A percentile compares a stretch with the other conserved stretches of the same genome.
Evolutionary conservation across 2,113 vertebrate genomes (phyloP).

Genomic region (Glaucidium brasilianum): DNA sequence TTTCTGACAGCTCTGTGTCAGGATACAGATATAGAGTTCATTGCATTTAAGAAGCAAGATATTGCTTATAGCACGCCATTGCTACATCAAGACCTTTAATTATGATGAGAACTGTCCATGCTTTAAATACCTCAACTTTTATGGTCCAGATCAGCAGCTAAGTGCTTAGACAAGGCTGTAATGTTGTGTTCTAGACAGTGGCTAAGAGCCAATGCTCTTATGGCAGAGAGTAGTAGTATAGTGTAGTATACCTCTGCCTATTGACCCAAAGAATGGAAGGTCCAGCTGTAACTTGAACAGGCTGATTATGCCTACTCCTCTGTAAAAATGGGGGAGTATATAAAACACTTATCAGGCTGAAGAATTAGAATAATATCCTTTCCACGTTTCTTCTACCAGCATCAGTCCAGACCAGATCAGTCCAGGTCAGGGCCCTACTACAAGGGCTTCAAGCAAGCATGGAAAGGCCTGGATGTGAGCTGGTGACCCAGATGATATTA

Average conservation of each 20-base stretch:
- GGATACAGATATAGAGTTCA: background rate
- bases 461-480: background rate
- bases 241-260: background rate
- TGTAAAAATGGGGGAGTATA: background rate
- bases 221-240: background rate
- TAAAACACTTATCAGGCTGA: background rate
- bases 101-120: conserved; percentile 35
- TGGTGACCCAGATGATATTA: background rate
- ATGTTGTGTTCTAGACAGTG: conserved; percentile 27
- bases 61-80: background rate
- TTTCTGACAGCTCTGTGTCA: background rate
- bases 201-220: conserved; percentile 24
- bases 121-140: conserved; percentile 52
- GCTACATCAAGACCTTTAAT: conserved; percentile 49
- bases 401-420: background rate
- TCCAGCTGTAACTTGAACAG: background rate
- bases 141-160: conserved; percentile 23
- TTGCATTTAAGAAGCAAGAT: background rate
- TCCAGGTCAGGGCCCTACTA: background rate
- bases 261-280: conserved; percentile 14
- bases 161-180: conserved; percentile 43
- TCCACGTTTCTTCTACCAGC: background rate
- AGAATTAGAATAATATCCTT: background rate
- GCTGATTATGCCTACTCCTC: background rate
- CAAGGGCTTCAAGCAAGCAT: background rate